Evolutionary conservation across 2,888 invertebrate species (phyloP).

Genomic region (Adelphocoris suturalis): DNA sequence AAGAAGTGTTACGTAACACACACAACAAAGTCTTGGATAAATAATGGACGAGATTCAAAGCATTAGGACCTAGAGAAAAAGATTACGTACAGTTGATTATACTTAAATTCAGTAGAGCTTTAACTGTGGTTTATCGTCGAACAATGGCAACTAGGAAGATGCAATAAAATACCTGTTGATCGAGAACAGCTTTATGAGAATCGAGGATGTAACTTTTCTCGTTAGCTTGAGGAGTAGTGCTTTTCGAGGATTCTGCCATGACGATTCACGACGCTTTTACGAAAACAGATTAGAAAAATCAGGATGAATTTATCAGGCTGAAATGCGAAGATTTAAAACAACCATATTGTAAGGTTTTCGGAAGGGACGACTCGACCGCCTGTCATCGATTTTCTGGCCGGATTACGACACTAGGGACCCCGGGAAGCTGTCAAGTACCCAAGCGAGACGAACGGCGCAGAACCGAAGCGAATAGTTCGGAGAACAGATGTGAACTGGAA

Average conservation of each 20-base stretch:
- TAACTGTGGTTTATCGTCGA: no score
- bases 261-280: not conserved
- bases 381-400: slow-evolving; percentile 59
- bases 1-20: slow-evolving; percentile 24
- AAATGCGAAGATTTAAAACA: not conserved
- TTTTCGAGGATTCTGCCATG: slow-evolving; percentile 59
- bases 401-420: not conserved
- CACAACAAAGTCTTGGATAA: not conserved
- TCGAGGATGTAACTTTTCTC: slow-evolving; percentile 76
- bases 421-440: slow-evolving; percentile 6
- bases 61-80: no score
- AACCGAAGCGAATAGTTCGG: not conserved
- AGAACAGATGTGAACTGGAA: slow-evolving; percentile 5
- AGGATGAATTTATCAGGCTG: not conserved
- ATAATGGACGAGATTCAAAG: no score
- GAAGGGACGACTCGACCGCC: not conserved
- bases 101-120: no score
- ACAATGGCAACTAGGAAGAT: no score
- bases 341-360: slow-evolving; percentile 45
- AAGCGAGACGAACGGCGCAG: not conserved
- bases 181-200: slow-evolving; percentile 74
- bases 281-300: not conserved
- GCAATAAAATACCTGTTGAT: slow-evolving; percentile 75
- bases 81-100: no score
- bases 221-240: slow-evolving; percentile 68